phyloP scores from a whole-genome alignment of 2,797 vertebrate genomes.

The Melopsittacus undulatus region DNA sequence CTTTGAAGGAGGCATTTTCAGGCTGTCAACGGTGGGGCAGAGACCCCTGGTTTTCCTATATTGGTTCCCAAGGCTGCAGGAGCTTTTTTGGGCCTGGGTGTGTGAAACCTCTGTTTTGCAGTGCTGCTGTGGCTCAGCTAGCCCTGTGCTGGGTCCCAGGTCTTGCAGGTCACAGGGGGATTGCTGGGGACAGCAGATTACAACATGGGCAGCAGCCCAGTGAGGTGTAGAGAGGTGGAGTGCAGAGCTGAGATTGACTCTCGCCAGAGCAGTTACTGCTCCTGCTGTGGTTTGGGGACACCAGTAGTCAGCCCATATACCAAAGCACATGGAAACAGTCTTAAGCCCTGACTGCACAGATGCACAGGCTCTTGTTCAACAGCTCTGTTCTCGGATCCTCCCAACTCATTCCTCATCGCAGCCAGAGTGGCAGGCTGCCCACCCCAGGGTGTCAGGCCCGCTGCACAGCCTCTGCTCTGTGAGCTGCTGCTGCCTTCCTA shows the following conservation, averaged over 20 bases:
- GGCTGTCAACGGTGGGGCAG: background rate
- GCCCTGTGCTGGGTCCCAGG: background rate
- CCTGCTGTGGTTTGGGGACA: background rate
- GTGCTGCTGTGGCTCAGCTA: background rate
- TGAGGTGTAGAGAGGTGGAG: fast-evolving
- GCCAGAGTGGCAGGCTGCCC: background rate
- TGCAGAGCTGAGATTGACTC: background rate
- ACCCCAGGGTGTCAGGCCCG: background rate
- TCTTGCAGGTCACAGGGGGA: background rate
- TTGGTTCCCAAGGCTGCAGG: background rate
- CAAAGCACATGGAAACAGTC: background rate
- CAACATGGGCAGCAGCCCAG: fast-evolving
- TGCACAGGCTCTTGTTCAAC: background rate
- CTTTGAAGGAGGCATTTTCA: background rate
- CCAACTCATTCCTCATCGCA: background rate
- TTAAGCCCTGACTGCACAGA: background rate
- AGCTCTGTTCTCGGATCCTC: background rate
- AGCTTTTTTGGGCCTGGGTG: background rate
- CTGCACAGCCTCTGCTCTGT: background rate
- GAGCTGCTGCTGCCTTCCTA: background rate
- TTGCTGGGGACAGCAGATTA: fast-evolving
- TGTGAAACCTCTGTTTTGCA: fast-evolving
- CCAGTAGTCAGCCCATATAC: background rate
- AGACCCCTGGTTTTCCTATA: fast-evolving
- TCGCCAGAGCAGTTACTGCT: background rate